phyloP scores from a whole-genome alignment of 2,797 vertebrate species.

The Pygocentrus nattereri region DNA sequence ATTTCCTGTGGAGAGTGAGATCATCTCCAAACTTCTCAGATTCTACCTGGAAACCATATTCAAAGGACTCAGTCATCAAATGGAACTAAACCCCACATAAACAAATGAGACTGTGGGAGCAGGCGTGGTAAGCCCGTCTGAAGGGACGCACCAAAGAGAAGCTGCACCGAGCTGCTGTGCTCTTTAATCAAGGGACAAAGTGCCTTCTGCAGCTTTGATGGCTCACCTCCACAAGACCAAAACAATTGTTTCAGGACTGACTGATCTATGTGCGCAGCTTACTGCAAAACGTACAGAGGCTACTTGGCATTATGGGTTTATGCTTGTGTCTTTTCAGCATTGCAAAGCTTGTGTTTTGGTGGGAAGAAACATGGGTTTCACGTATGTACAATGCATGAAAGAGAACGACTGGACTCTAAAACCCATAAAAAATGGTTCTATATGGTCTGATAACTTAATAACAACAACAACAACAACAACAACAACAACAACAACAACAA shows the following conservation, averaged over 20 bases:
- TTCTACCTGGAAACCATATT: constrained; percentile 33
- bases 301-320: neutral
- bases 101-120: constrained; percentile 31
- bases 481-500: too few species aligned
- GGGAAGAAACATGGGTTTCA: constrained; percentile 37
- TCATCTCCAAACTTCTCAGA: neutral
- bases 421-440: neutral
- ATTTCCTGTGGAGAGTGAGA: constrained; percentile 11
- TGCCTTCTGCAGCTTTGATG: constrained; percentile 34
- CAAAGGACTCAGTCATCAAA: constrained; percentile 19
- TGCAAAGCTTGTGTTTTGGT: neutral
- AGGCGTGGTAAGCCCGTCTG: constrained; percentile 23
- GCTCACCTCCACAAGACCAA: constrained; percentile 22
- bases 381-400: neutral
- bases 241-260: constrained; percentile 28
- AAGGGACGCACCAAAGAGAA: constrained; percentile 6
- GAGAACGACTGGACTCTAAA: neutral
- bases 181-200: constrained; percentile 32
- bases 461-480: too few species aligned
- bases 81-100: constrained; percentile 15
- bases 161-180: constrained; percentile 4
- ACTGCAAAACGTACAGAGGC: neutral
- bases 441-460: too few species aligned
- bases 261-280: neutral
- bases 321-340: neutral